These are phyloP conservation scores for Strix uralensis DNA, from an alignment of 2,113 vertebrate species.

Conservation along the genomic window DNA sequence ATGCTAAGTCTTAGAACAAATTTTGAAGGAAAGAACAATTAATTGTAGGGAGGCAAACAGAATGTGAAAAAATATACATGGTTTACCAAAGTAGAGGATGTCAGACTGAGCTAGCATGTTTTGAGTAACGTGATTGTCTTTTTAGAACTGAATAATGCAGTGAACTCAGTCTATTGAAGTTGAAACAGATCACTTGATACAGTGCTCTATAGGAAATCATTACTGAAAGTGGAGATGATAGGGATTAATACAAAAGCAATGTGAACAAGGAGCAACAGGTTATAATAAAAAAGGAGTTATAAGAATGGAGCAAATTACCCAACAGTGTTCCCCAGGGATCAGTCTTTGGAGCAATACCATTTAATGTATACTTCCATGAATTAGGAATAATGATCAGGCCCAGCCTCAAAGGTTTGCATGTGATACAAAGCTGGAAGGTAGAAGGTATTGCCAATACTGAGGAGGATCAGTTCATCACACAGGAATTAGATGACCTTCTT, in stretches of 20 bases:
- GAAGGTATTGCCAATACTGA: neutral
- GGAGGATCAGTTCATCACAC: neutral
- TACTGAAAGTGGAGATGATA: neutral
- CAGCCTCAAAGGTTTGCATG: neutral
- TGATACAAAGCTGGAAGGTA: neutral
- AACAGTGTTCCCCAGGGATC: fast-evolving
- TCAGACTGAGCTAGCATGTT: neutral
- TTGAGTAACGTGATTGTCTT: neutral
- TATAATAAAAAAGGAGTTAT: neutral
- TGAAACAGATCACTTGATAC: neutral
- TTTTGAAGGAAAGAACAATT: neutral
- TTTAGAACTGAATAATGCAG: neutral
- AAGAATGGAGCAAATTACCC: neutral
- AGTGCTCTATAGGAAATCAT: neutral
- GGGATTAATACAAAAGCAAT: neutral
- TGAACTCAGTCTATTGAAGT: neutral
- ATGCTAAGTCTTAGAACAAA: neutral
- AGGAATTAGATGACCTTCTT: conserved; percentile 62
- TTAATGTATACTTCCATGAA: neutral
- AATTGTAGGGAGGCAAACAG: neutral
- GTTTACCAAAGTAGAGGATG: neutral
- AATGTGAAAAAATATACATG: neutral
- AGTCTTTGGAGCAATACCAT: neutral
- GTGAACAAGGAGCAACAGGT: neutral
- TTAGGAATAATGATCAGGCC: neutral